phyloP scores from a whole-genome alignment of 1,140 invertebrate species.

The Propsilocerus akamusi region DNA sequence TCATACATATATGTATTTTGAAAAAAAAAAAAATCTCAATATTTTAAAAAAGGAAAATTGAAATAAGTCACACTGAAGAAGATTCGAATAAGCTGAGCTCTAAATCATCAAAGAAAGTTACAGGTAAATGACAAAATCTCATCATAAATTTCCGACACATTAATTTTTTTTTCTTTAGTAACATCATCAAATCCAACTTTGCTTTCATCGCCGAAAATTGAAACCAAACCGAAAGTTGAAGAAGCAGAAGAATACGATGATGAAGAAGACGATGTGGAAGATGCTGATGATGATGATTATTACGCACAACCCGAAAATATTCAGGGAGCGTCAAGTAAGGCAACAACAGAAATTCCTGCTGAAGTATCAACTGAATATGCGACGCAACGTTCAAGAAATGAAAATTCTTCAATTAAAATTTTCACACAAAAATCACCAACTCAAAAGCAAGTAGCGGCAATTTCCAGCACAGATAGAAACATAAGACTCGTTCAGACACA shows the following conservation, averaged over 20 bases:
- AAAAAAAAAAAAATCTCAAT: no score
- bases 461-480: slow-evolving; percentile 16
- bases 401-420: slow-evolving; percentile 24
- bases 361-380: slow-evolving; percentile 13
- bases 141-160: neutral
- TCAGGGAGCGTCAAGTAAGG: neutral
- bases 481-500: slow-evolving; percentile 17
- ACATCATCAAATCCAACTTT: slow-evolving; percentile 5
- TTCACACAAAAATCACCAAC: slow-evolving; percentile 15
- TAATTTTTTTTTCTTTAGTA: neutral
- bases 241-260: slow-evolving; percentile 27
- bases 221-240: slow-evolving; percentile 23
- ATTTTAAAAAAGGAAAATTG: neutral
- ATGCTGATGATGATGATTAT: slow-evolving; percentile 25
- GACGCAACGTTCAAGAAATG: slow-evolving; percentile 19
- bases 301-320: neutral
- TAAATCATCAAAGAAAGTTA: neutral
- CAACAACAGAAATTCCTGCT: slow-evolving; percentile 4
- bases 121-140: neutral
- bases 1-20: no score
- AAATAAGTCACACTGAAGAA: neutral
- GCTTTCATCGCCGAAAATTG: slow-evolving; percentile 19
- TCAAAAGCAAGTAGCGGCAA: slow-evolving; percentile 23
- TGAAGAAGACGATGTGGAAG: slow-evolving; percentile 28
- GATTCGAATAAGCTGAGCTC: neutral